A percentile compares a stretch with the other conserved stretches of the same genome.
phyloP scores from a whole-genome alignment of 2,797 vertebrate genomes.

The Psittacula derbiana region DNA sequence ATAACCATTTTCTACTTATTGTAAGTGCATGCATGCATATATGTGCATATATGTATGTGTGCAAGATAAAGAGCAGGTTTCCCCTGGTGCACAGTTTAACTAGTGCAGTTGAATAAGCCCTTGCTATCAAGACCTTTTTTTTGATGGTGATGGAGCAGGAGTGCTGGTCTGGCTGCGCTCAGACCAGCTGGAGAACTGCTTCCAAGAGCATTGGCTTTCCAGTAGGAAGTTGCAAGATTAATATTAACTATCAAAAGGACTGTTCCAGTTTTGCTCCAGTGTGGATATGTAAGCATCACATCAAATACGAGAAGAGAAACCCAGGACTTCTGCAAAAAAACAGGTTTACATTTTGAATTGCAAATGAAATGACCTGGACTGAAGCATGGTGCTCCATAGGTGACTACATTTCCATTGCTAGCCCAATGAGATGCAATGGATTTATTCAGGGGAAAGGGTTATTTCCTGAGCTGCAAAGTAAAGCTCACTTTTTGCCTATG shows the following conservation, averaged over 20 bases:
- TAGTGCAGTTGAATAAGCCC: not conserved
- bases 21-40: fast-evolving
- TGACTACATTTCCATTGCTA: not conserved
- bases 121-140: not conserved
- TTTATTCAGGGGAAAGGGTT: not conserved
- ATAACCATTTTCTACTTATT: not conserved
- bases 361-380: not conserved
- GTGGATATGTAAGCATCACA: not conserved
- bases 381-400: not conserved
- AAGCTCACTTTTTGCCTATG: not conserved
- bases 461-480: not conserved
- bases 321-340: not conserved
- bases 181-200: not conserved
- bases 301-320: not conserved
- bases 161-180: not conserved
- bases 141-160: not conserved
- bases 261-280: not conserved
- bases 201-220: not conserved
- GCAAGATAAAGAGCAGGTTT: not conserved
- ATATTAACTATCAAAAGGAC: not conserved
- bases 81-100: not conserved
- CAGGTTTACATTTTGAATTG: not conserved
- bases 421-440: fast-evolving
- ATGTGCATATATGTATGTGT: not conserved
- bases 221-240: not conserved